phyloP scores from a whole-genome alignment of 2,888 invertebrate genomes.

The Tolmerus cingulatus region DNA sequence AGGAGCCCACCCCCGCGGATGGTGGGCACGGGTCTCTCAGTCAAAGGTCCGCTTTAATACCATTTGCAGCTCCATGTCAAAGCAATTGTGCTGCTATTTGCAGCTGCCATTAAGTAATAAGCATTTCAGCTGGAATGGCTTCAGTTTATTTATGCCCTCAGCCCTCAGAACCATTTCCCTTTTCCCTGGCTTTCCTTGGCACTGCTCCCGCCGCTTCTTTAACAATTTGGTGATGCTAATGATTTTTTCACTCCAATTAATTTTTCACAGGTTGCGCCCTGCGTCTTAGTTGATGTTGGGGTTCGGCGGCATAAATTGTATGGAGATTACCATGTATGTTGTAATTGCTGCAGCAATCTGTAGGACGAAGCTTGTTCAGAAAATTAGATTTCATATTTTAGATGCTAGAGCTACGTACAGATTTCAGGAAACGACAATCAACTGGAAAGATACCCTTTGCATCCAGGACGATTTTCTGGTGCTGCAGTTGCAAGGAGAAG shows the following conservation, averaged over 20 bases:
- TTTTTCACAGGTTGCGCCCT: not conserved
- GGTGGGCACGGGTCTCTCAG: not conserved
- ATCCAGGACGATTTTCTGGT: slow-evolving; percentile 7
- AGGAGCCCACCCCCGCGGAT: not conserved
- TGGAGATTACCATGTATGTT: slow-evolving; percentile 28
- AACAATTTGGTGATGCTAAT: not conserved
- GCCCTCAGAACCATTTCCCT: not conserved
- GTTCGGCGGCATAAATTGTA: slow-evolving; percentile 18
- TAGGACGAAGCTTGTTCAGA: not conserved
- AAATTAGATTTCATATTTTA: not conserved
- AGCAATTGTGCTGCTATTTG: slow-evolving; percentile 15
- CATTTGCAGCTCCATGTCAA: slow-evolving; percentile 21
- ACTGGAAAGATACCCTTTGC: slow-evolving; percentile 9
- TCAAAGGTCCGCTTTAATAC: slow-evolving; percentile 11
- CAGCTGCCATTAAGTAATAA: not conserved
- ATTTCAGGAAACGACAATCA: slow-evolving; percentile 9
- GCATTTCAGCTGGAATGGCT: slow-evolving; percentile 11
- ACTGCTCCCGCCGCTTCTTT: not conserved
- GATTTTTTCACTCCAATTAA: slow-evolving; percentile 22
- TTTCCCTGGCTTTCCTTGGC: not conserved
- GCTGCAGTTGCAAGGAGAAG: slow-evolving; percentile 25
- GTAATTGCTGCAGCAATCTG: slow-evolving; percentile 35
- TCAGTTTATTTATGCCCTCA: not conserved
- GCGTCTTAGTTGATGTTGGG: not conserved
- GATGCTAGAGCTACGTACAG: not conserved